Evolutionary conservation across 2,113 vertebrate species (phyloP).

Genomic region (human): GRCh38 chr20:10080501-10081000

Average conservation of each 20-base stretch:
- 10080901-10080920: neutral
- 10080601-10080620: constrained; percentile 61
- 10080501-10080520: constrained; percentile 36
- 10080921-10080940: neutral
- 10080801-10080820: neutral
- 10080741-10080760: neutral
- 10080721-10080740: neutral
- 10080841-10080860: neutral
- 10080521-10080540: neutral
- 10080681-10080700: neutral
- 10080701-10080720: constrained; percentile 1
- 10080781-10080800: neutral
- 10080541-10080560: constrained; percentile 32
- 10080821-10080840: neutral
- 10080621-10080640: constrained; percentile 30
- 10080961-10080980: neutral
- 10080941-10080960: neutral
- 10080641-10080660: neutral
- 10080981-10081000: neutral
- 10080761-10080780: neutral
- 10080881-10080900: neutral
- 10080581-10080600: constrained; percentile 4
- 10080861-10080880: neutral
- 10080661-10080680: constrained; percentile 38
- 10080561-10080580: neutral